These are phyloP conservation scores for Paragorgia papillata DNA, from an alignment of 92 coral and sea anemone species.

Conservation along the genomic window DNA sequence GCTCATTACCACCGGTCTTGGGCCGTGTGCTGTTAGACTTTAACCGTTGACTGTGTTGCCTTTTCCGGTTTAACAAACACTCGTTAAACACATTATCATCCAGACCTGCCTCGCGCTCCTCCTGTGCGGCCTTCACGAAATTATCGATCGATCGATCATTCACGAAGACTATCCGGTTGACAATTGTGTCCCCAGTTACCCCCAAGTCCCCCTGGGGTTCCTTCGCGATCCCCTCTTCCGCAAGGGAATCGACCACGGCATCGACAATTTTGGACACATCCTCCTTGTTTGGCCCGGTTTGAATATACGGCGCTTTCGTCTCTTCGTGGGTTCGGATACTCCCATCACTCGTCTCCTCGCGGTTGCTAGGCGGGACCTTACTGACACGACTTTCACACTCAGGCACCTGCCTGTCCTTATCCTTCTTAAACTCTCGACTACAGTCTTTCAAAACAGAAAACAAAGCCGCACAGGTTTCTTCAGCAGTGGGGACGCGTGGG, in stretches of 20 bases:
- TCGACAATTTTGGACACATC: neutral
- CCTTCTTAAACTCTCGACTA: neutral
- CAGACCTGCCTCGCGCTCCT: neutral
- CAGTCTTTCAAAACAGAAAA: neutral
- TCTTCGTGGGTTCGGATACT: neutral
- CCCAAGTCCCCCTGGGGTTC: neutral
- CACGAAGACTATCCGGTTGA: conserved; percentile 19
- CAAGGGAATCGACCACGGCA: neutral
- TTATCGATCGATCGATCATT: conserved; percentile 22
- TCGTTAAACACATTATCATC: conserved; percentile 13
- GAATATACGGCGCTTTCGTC: neutral
- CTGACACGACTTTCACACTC: neutral
- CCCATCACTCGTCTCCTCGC: neutral
- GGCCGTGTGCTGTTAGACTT: neutral
- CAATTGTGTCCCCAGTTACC: neutral
- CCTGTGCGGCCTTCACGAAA: neutral
- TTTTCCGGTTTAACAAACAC: neutral
- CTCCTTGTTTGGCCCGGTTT: neutral
- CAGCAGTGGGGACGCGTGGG: neutral
- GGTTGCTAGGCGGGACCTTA: neutral
- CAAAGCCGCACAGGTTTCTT: neutral
- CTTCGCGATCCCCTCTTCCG: neutral
- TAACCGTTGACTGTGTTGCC: neutral
- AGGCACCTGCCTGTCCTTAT: neutral
- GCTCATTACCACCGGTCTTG: too few species aligned